Evolutionary conservation across 2,888 invertebrate genomes (phyloP).

Genomic region (Platycnemis pennipes): DNA sequence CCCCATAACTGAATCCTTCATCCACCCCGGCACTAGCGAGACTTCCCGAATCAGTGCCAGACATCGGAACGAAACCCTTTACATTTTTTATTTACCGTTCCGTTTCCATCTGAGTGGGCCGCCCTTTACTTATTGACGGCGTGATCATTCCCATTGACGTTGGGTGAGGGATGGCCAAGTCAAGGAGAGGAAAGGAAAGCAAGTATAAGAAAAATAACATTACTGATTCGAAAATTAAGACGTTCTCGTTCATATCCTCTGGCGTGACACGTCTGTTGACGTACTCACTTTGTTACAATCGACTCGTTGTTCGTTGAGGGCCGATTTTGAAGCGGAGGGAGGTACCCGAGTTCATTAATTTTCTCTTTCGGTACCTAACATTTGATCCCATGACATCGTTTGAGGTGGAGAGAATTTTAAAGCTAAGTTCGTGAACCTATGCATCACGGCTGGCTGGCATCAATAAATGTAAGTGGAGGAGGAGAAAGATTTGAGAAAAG

Average conservation of each 20-base stretch:
- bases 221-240: background rate
- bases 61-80: constrained; percentile 34
- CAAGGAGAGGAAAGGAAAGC: background rate
- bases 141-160: background rate
- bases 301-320: background rate
- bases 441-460: background rate
- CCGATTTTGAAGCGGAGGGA: background rate
- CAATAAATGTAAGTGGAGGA: background rate
- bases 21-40: background rate
- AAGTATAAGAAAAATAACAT: background rate
- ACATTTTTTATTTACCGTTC: background rate
- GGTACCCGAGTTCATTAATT: background rate
- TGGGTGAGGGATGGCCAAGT: background rate
- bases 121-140: constrained; percentile 22
- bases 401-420: background rate
- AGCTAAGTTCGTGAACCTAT: background rate
- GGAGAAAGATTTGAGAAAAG: background rate
- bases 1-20: background rate
- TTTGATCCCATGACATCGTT: background rate
- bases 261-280: background rate
- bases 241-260: background rate
- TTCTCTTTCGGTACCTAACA: background rate
- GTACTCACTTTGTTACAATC: background rate
- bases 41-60: constrained; percentile 15
- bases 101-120: background rate